phyloP scores from a whole-genome alignment of 2,113 vertebrate genomes.

The Erinaceus europaeus region DNA sequence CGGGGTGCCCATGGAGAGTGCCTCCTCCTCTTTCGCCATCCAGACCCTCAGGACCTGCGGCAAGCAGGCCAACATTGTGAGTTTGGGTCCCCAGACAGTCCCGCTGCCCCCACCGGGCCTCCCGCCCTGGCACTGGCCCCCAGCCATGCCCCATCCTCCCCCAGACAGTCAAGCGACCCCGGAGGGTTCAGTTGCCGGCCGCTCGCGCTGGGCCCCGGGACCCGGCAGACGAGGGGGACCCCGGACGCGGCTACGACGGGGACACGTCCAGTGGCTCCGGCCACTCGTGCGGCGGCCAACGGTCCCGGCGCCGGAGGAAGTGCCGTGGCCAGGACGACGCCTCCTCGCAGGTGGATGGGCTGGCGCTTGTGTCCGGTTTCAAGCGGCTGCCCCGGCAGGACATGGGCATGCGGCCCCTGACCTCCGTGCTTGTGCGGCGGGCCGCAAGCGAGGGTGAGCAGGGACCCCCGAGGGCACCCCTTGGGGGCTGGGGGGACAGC shows the following conservation, averaged over 20 bases:
- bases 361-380: conserved; percentile 89
- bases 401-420: conserved; percentile 83
- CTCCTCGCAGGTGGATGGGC: conserved; percentile 63
- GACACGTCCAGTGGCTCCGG: conserved; percentile 86
- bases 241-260: conserved; percentile 83
- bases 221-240: conserved; percentile 67
- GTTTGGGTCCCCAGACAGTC: conserved; percentile 59
- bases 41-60: conserved; percentile 91
- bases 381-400: conserved; percentile 87
- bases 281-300: neutral
- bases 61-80: conserved; percentile 90
- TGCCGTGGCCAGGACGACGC: neutral
- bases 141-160: neutral
- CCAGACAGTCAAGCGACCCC: conserved; percentile 92
- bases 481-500: neutral
- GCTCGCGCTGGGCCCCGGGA: conserved; percentile 49
- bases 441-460: conserved; percentile 86
- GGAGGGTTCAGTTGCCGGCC: conserved; percentile 87
- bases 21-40: conserved; percentile 88
- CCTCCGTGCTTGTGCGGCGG: conserved; percentile 87
- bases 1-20: conserved; percentile 91
- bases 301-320: conserved; percentile 44
- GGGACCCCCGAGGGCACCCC: neutral
- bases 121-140: no score
- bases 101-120: no score